Evolutionary conservation across 1,140 invertebrate genomes (phyloP), one percentile per base, ranked within the genome.

Genomic region (Megalonaias nervosa): DNA sequence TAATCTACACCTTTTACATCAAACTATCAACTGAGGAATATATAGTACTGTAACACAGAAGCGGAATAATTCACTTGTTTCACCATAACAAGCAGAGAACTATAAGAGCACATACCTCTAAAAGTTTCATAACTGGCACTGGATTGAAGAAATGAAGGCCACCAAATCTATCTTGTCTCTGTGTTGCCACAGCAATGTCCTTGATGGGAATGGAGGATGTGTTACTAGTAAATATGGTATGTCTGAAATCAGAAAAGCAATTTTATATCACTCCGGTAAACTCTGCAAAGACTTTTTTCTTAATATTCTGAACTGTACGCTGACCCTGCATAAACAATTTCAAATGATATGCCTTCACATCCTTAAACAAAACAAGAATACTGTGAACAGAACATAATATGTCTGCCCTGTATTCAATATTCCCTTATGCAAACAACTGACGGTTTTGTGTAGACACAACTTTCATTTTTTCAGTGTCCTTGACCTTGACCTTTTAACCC

Each of bases 91-190:
- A 62, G 11, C 19, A 57, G 38, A 55, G 9, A 16, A 48, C 38
- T 9, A 48, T 48, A 48, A 6, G 38, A 48, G 38, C 21, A 75
- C 80, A 81, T 74, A 93, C 92, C 92, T 97, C 96, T 13, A 98
- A 89, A 0, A 98, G 91, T 87, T 96, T 96, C 96, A 98, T 97
- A 48, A 97, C 93, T 1, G 96, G 96, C 1, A 91, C 97, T 16
- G 97, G 97, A 91, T 97, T 97, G 91, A 98, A 98, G 90, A 97
- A 98, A 91, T 98, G 96, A 16, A 97, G 91, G 13, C 96, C 96
- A 67, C 94, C 95, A 91, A 96, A 96, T 80, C 91, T 88, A 80
- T 94, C 92, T 79, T 90, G 85, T 68, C 93, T 84, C 21, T 90
- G 81, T 26, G 93, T 91, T 19, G 93, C 85, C 71, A 83, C 80